Evolutionary conservation across 2,113 vertebrate species (phyloP), one percentile per base, ranked within the genome.

Genomic region (Crypturellus undulatus): DNA sequence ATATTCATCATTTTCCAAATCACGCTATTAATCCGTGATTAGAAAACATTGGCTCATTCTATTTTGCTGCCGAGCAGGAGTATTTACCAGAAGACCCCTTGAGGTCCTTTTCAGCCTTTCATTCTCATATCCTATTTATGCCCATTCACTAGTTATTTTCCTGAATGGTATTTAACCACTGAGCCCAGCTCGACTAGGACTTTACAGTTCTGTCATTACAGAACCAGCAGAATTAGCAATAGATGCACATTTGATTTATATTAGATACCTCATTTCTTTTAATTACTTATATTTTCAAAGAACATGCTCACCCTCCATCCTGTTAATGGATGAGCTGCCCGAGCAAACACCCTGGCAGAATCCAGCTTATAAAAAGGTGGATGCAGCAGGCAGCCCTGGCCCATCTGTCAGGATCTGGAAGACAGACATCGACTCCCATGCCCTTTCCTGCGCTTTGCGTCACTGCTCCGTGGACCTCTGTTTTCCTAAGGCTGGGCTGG

Each of bases 281-380:
- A 26, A 45, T 47, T 79, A 68, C 42, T 82, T 16, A 1, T 43
- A 58, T 91, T 89, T 93, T 65, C 84, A 92, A 58, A 62, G 32
- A 76, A 79, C 18, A 18, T 0, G 3, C 79, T 93, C 45, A 72
- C 30, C 40, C 9, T 49, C 40, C 72, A 15, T 54, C 30, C 0
- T 1, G 64, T 51, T 73, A 78, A 93, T 59, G 63, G 77, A 89
- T 32, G 62, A 93, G 34, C 65, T 92, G 69, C 64, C 77, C 71
- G 43, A 84, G 52, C 32, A 95, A 87, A 88, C 65, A 81, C 65
- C 77, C 83, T 25, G 67, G 58, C 82, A 84, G 67, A 89, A 89
- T 89, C 51, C 84, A 85, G 84, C 26, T 82, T 77, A 75, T 63
- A 32, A 60, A 82, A 79, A 45, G 36, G 68, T 47, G 73, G 54